Base-by-base conservation (phyloP, 1,140 invertebrate genomes). In the Diorhabda elongata region DNA sequence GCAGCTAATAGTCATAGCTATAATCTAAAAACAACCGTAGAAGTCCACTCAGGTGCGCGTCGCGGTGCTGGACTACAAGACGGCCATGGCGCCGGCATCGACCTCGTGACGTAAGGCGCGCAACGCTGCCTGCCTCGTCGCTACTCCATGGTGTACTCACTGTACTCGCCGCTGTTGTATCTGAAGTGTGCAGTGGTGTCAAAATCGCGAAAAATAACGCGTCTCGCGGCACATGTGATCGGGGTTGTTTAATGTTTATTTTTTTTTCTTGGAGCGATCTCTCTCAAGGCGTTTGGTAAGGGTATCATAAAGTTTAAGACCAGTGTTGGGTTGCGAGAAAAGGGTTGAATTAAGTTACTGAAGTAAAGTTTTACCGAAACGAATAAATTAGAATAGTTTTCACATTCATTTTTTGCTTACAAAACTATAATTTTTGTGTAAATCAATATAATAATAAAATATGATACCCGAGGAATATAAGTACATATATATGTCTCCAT, bases 51-150 rank as follows among this genome's bases (percentile, higher is more conserved):
- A 52, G 6, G n/a, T 52, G 47, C 47, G 47, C 59, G 26, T 43
- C 42, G 59, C 67, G 67, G 61, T 63, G 63, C 56, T 67, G 73
- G 61, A 61, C 45, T 43, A 67, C 70, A 64, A 64, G 64, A 65
- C 7, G 56, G 44, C 44, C 61, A 44, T 44, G 66, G 73, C 70
- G 70, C 63, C 74, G 74, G 69, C 71, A 73, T 75, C 74, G 74
- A 76, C 75, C 74, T 74, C 74, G 74, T 70, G 67, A 70, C 74
- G 73, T 71, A 74, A 72, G 69, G 71, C 74, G 74, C 72, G 74
- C 72, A 72, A 67, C 69, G 64, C 71, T 69, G 68, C 65, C 66
- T 56, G 43, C 43, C 47, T 52, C 47, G 45, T 52, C 45, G 45
- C 5, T 52, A 52, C 8, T 9, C 6, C 47, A n/a, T 52, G 43